Conservation (phyloP, 1,140 invertebrate genomes). For the Yoshiicerus persimilis region DNA sequence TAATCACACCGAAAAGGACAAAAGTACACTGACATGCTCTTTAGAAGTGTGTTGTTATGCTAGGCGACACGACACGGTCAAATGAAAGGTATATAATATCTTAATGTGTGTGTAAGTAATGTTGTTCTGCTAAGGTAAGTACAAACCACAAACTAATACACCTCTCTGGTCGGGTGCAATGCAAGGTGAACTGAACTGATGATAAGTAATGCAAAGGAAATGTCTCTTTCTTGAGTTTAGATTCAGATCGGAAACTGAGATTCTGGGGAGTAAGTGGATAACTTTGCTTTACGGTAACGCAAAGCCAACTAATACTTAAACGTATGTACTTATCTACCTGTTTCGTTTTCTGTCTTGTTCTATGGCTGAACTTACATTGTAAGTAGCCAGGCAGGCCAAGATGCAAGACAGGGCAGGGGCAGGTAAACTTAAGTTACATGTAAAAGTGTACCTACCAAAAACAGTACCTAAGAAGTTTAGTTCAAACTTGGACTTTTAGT, state of each 20-base stretch:
- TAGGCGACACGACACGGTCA: background rate
- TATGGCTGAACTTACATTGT: too few relatives aligned
- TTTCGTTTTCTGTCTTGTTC: background rate
- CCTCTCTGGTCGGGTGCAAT: background rate
- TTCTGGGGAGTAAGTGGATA: background rate
- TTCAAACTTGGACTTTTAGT: background rate
- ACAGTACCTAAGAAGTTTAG: background rate
- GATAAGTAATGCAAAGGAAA: background rate
- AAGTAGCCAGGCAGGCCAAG: background rate
- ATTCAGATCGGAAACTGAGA: background rate
- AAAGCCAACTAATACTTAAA: background rate
- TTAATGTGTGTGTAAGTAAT: background rate
- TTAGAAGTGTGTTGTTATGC: background rate
- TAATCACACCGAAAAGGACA: background rate
- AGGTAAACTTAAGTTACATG: background rate
- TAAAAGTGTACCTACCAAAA: background rate
- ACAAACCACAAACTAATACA: background rate
- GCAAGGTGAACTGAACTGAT: background rate
- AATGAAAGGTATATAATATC: background rate
- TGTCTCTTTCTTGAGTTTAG: background rate
- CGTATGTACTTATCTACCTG: background rate
- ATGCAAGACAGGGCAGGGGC: background rate
- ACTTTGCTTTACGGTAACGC: background rate
- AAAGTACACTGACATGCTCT: background rate
- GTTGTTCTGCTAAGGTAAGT: background rate